These are phyloP conservation scores for Heliconius hewitsoni DNA, from an alignment of 1,140 invertebrate species.

Conservation along the genomic window DNA sequence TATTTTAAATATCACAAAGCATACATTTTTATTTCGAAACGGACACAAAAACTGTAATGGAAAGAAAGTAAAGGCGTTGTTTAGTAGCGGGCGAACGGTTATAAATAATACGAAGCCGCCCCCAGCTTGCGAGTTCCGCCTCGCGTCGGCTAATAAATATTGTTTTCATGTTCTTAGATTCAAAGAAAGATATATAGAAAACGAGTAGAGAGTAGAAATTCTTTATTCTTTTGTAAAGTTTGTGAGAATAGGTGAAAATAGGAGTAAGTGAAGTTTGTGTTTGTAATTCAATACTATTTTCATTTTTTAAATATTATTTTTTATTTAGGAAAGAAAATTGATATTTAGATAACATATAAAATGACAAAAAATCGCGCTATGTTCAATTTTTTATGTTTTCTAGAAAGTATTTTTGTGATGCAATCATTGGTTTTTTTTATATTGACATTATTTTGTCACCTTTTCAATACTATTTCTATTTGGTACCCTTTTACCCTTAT, in stretches of 20 bases:
- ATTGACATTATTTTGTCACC: too few species aligned
- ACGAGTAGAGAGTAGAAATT: slow-evolving; percentile 4
- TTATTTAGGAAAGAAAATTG: too few species aligned
- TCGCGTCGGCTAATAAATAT: slow-evolving; percentile 31
- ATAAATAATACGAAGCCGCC: slow-evolving; percentile 35
- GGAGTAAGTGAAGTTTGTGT: background rate
- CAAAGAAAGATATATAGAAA: slow-evolving; percentile 12
- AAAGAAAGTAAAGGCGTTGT: slow-evolving; percentile 36
- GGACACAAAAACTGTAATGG: slow-evolving; percentile 24
- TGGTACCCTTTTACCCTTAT: too few species aligned
- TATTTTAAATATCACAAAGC: too few species aligned
- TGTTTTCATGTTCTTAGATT: slow-evolving; percentile 26
- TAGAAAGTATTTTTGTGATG: too few species aligned
- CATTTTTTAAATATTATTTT: background rate
- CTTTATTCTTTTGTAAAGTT: slow-evolving; percentile 12
- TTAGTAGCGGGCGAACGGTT: slow-evolving; percentile 27
- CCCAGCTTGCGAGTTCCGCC: slow-evolving; percentile 28
- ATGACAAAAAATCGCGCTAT: too few species aligned
- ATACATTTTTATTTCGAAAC: background rate
- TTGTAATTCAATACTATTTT: background rate
- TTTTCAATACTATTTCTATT: too few species aligned
- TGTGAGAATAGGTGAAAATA: background rate
- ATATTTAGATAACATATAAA: too few species aligned
- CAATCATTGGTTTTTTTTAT: too few species aligned
- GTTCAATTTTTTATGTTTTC: too few species aligned